These are phyloP conservation scores for Drosophila ustulata DNA, from an alignment of 2,888 invertebrate species.

Conservation along the genomic window DNA sequence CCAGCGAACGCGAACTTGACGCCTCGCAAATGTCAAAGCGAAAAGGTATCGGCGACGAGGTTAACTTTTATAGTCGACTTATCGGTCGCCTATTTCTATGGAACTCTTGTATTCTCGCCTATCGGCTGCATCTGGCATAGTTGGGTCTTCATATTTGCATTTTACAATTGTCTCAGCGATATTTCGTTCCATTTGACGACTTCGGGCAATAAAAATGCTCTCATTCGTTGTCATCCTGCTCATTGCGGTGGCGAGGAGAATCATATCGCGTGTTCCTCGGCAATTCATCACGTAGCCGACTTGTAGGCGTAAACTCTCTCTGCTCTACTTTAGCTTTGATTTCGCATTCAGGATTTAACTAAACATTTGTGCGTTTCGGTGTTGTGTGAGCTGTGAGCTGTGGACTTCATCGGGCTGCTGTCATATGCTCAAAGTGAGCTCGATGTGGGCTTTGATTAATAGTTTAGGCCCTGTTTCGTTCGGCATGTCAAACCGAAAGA, in stretches of 20 bases:
- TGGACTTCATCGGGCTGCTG: background rate
- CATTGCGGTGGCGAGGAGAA: conserved; percentile 10
- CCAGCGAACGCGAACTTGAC: conserved; percentile 28
- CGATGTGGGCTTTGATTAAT: conserved; percentile 31
- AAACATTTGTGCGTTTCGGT: background rate
- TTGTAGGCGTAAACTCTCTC: conserved; percentile 6
- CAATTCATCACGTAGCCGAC: conserved; percentile 36
- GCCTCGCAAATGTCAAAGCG: conserved; percentile 18
- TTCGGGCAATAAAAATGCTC: conserved; percentile 37
- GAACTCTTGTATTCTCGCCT: background rate
- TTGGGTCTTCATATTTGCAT: conserved; percentile 33
- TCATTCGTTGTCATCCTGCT: conserved; percentile 34
- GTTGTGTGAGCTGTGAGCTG: too few species aligned
- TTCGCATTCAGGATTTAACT: conserved; percentile 1
- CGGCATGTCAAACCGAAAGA: conserved; percentile 23
- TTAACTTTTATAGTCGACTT: conserved; percentile 38
- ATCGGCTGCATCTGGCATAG: conserved; percentile 15
- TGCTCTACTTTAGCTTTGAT: conserved; percentile 9
- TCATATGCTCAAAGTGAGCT: conserved; percentile 7
- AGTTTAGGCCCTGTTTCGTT: conserved; percentile 8
- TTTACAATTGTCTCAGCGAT: conserved; percentile 42
- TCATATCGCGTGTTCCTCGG: conserved; percentile 30
- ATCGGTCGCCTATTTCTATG: conserved; percentile 46
- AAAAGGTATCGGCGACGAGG: conserved; percentile 31
- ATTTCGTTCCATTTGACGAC: conserved; percentile 35